A percentile compares a stretch with the other conserved stretches of the same genome.
Conservation (phyloP, 2,888 invertebrate species). For the Tryphoninae sp. region DNA sequence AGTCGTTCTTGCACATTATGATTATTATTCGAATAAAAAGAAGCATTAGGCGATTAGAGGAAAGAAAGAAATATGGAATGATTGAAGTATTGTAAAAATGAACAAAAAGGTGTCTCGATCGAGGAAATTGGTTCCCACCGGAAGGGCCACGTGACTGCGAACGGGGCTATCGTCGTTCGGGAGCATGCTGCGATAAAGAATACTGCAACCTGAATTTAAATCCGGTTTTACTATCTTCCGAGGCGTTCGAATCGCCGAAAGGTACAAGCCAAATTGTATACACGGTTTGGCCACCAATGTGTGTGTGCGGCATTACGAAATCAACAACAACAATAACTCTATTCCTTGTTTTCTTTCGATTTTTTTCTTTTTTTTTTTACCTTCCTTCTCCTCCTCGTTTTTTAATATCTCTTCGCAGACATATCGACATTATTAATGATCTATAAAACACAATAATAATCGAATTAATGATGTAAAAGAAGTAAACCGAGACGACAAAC, state of each 20-base stretch:
- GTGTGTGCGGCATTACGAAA: conserved; percentile 74
- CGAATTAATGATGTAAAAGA: conserved; percentile 12
- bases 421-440: background rate
- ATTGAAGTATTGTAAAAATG: conserved; percentile 69
- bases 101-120: conserved; percentile 82
- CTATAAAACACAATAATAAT: background rate
- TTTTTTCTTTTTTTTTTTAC: conserved; percentile 1
- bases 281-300: conserved; percentile 79
- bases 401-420: conserved; percentile 1
- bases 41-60: background rate
- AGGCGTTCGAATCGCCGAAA: conserved; percentile 74
- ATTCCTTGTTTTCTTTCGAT: conserved; percentile 32
- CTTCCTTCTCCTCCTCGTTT: background rate
- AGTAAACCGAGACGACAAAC: conserved; percentile 18
- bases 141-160: conserved; percentile 83
- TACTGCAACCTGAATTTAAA: conserved; percentile 84
- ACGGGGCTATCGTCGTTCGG: conserved; percentile 78
- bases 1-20: background rate
- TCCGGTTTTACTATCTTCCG: conserved; percentile 79
- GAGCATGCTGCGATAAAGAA: conserved; percentile 83
- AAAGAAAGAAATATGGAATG: conserved; percentile 62
- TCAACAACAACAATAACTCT: conserved; percentile 48
- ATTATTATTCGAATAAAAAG: background rate
- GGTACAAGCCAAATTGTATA: conserved; percentile 53
- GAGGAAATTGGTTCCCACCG: conserved; percentile 84